These are phyloP conservation scores for Apodemia zela DNA, from an alignment of 2,888 invertebrate genomes.

Conservation along the genomic window DNA sequence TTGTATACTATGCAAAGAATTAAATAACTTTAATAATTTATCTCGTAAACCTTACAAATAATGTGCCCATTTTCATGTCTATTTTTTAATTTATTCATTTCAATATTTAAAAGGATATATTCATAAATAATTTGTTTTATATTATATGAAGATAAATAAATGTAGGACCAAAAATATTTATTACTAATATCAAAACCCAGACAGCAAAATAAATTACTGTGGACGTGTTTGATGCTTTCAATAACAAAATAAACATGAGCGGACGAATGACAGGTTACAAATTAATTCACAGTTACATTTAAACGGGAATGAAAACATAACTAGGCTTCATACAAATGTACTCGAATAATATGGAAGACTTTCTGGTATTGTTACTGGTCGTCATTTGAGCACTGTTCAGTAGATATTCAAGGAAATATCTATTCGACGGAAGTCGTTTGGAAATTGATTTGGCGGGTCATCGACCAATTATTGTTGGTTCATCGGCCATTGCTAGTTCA, in stretches of 20 bases:
- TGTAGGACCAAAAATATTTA: neutral
- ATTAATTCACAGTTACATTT: conserved; percentile 7
- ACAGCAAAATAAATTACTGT: neutral
- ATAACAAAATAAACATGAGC: conserved; percentile 6
- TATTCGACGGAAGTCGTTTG: conserved; percentile 45
- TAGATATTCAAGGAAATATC: conserved; percentile 57
- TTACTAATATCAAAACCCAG: neutral
- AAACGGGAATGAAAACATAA: conserved; percentile 5
- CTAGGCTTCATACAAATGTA: conserved; percentile 21
- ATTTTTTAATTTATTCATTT: too few relatives aligned
- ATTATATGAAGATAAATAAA: neutral
- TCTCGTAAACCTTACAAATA: neutral
- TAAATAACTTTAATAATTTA: too few relatives aligned
- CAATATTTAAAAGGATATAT: too few relatives aligned
- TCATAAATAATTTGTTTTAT: neutral
- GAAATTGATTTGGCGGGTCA: conserved; percentile 56
- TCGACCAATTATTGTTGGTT: conserved; percentile 89
- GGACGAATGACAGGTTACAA: conserved; percentile 1
- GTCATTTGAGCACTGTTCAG: conserved; percentile 78
- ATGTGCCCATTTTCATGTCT: neutral
- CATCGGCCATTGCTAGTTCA: conserved; percentile 91
- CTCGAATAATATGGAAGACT: conserved; percentile 55
- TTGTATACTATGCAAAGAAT: too few relatives aligned
- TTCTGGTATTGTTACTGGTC: conserved; percentile 56
- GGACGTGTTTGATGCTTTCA: neutral